Evolutionary conservation across 2,888 invertebrate genomes (phyloP).

Genomic region (Lagria hirta): DNA sequence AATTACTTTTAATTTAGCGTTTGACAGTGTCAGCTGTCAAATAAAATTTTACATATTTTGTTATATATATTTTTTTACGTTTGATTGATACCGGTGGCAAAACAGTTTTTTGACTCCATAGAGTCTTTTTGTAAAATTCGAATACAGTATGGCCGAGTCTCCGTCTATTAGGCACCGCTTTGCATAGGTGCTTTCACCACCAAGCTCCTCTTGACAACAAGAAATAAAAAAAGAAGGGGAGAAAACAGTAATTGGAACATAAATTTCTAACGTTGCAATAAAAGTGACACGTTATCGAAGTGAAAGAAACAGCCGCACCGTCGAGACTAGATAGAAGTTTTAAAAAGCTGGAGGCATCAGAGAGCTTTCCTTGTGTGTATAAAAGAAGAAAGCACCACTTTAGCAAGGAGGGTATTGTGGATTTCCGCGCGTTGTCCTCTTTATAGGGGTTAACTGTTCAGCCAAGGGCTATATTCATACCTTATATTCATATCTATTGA

Average conservation of each 20-base stretch:
- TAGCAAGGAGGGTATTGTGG: slow-evolving; percentile 24
- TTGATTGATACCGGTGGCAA: too few species aligned
- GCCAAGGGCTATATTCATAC: slow-evolving; percentile 16
- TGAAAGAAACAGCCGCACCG: slow-evolving; percentile 10
- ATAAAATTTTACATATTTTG: too few species aligned
- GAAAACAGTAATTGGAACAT: slow-evolving; percentile 22
- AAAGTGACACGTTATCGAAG: slow-evolving; percentile 19
- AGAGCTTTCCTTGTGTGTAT: slow-evolving; percentile 16
- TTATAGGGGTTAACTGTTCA: slow-evolving; percentile 29
- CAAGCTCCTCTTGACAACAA: too few species aligned
- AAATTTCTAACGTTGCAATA: slow-evolving; percentile 19
- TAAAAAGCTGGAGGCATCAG: slow-evolving; percentile 19
- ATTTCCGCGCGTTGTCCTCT: slow-evolving; percentile 28
- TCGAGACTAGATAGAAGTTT: slow-evolving; percentile 18
- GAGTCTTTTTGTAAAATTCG: too few species aligned
- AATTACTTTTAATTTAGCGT: too few species aligned
- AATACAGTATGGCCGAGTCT: too few species aligned
- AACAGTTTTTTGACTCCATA: too few species aligned
- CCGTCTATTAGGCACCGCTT: too few species aligned
- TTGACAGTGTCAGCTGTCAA: too few species aligned
- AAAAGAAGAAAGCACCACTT: slow-evolving; percentile 27
- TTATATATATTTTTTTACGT: too few species aligned
- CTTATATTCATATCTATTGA: slow-evolving; percentile 24
- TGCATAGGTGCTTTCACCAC: too few species aligned
- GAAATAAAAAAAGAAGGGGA: too few species aligned